phyloP scores from a whole-genome alignment of 1,140 invertebrate genomes.

The Bombus waltoni region DNA sequence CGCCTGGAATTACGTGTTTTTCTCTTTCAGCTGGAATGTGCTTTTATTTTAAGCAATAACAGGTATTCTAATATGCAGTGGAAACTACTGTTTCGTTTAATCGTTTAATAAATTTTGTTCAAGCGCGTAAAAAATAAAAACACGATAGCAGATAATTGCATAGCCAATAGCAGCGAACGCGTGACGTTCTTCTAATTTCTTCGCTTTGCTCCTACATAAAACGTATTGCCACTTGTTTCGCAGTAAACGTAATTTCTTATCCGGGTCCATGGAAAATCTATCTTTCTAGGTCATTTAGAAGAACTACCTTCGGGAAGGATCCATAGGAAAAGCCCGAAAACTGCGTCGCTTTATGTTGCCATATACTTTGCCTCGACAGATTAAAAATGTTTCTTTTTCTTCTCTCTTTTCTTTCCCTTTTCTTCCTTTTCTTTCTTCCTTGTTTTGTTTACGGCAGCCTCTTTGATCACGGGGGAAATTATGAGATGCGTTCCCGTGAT shows the following conservation, averaged over 20 bases:
- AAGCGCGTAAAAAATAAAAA: too few species aligned
- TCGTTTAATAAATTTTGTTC: too few species aligned
- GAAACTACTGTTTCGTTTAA: neutral
- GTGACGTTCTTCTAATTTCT: neutral
- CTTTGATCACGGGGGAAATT: neutral
- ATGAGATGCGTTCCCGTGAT: slow-evolving; percentile 4
- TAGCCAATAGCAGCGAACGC: neutral
- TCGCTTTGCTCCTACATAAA: neutral
- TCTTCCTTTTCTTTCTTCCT: neutral
- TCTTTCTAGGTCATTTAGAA: too few species aligned
- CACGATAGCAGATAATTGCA: too few species aligned
- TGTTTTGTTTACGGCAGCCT: neutral
- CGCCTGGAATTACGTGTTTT: neutral
- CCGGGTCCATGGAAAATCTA: neutral
- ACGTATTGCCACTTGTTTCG: neutral
- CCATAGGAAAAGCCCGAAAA: neutral
- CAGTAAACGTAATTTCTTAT: neutral
- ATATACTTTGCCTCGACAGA: neutral
- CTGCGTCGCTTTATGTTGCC: neutral
- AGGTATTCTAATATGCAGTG: neutral
- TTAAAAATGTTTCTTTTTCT: neutral
- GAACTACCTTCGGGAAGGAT: neutral
- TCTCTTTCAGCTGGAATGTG: too few species aligned
- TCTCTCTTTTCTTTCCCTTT: neutral
- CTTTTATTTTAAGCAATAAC: too few species aligned